These are phyloP conservation scores for Boloria selene DNA, from an alignment of 2,888 invertebrate species.

Conservation along the genomic window DNA sequence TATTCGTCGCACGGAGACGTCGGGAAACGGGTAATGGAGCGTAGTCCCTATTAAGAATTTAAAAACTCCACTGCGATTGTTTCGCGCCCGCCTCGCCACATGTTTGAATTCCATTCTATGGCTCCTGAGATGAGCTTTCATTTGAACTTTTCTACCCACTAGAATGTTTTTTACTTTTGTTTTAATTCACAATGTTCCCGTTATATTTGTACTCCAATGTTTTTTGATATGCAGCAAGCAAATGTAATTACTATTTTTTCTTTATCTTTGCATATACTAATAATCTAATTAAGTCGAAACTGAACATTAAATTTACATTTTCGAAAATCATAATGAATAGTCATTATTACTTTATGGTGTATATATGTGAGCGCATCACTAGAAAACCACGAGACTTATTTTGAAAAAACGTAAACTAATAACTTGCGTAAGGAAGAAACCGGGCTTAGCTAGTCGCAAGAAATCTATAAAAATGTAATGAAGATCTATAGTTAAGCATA, in stretches of 20 bases:
- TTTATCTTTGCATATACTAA: not conserved
- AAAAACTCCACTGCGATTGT: constrained; percentile 38
- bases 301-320: too few species aligned
- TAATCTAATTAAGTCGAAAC: too few species aligned
- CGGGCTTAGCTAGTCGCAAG: too few species aligned
- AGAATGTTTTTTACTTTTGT: constrained; percentile 20
- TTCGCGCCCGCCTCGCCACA: constrained; percentile 29
- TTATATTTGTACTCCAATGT: not conserved
- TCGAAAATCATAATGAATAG: too few species aligned
- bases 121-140: constrained; percentile 30
- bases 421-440: too few species aligned
- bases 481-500: too few species aligned
- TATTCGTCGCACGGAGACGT: constrained; percentile 39
- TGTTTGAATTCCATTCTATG: constrained; percentile 27
- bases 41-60: constrained; percentile 43
- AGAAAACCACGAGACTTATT: too few species aligned
- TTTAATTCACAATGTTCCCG: constrained; percentile 4
- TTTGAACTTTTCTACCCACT: constrained; percentile 26
- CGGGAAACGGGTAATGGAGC: constrained; percentile 39
- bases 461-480: too few species aligned
- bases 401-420: too few species aligned
- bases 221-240: not conserved
- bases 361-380: too few species aligned
- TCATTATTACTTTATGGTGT: too few species aligned
- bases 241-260: not conserved